phyloP scores from a whole-genome alignment of 2,113 vertebrate genomes.

The Lichenostomus cassidix region DNA sequence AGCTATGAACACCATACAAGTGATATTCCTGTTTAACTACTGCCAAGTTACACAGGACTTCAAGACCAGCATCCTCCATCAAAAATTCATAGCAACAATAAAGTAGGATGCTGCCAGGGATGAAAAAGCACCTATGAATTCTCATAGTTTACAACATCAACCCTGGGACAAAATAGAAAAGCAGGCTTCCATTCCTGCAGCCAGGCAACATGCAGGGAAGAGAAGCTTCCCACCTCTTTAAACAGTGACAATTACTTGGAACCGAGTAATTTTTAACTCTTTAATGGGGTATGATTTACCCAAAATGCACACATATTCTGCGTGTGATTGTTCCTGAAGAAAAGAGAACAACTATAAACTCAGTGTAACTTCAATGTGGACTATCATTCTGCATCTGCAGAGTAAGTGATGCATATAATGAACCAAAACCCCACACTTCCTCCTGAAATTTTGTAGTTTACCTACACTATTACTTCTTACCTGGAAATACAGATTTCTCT shows the following conservation, averaged over 20 bases:
- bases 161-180: background rate
- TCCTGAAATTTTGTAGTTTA: background rate
- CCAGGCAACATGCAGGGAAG: background rate
- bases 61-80: background rate
- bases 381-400: background rate
- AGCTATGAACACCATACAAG: background rate
- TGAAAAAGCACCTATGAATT: background rate
- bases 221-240: background rate
- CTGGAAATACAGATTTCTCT: constrained; percentile 97
- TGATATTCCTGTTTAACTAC: background rate
- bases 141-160: background rate
- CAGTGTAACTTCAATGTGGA: background rate
- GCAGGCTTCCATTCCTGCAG: background rate
- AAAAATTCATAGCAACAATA: background rate
- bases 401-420: accelerated
- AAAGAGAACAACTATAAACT: background rate
- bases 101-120: background rate
- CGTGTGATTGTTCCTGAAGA: background rate
- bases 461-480: constrained; percentile 67
- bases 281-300: background rate
- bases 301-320: background rate
- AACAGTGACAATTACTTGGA: background rate
- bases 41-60: background rate
- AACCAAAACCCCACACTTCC: accelerated
- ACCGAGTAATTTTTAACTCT: accelerated